Base-by-base conservation (phyloP, 1,140 invertebrate species). In the Drosophila santomea region DNA sequence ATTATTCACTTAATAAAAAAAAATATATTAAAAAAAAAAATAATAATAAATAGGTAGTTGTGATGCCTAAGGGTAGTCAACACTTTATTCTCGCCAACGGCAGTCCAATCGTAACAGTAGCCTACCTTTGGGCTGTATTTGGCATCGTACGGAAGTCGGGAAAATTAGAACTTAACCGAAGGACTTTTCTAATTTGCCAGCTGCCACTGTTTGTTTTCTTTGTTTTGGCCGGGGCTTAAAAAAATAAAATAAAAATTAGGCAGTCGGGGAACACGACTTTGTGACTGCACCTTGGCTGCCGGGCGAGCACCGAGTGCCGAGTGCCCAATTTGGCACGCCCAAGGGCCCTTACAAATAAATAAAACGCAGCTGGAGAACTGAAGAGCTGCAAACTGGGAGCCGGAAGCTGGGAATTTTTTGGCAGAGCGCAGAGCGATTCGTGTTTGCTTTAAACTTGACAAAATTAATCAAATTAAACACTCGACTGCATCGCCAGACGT, bases 401-500 rank as follows among this genome's bases (percentile, higher is more conserved):
- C 41, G 43, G 60, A 41, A 35, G 15, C 64, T 48, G 43, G 51
- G 28, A 28, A 38, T 69, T 85, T 84, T 84, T 84, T 80, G 80
- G 79, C 83, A 80, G 52, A 77, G 64, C 74, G 84, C 84, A 89
- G 74, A 88, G 45, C 62, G 44, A 44, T 83, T 83, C 72, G 79
- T 88, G 81, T 88, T 88, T 88, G 77, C 84, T 83, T 83, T 83
- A 83, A 83, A 83, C 83, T 88, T 88, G 83, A 88, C 84, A 89
- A 89, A 89, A 88, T 89, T 88, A 88, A 88, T 88, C 83, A 88
- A 88, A 88, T 88, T 88, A 88, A 88, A 88, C 83, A 88, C 84
- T 88, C 80, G 83, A 89, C 72, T 88, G 83, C 83, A 89, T 77
- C 76, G 83, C 84, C 84, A 89, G 83, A 88, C 83, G 79, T 88